Conservation (phyloP, 2,888 invertebrate species). For the Dysmachus trigonus region DNA sequence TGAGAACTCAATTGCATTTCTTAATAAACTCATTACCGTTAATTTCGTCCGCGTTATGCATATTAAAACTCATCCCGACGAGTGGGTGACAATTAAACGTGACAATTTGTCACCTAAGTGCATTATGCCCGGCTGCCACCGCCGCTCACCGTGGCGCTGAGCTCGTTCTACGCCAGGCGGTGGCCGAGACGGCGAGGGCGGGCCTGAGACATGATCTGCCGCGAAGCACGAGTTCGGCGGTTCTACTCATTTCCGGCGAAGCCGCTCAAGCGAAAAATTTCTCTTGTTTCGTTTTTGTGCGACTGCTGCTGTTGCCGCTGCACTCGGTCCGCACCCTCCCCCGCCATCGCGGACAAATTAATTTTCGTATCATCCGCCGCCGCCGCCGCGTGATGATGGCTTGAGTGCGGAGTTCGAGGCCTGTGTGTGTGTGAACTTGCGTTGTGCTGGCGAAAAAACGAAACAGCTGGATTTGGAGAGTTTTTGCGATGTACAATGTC, state of each 20-base stretch:
- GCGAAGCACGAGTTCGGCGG: background rate
- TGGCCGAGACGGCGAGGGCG: background rate
- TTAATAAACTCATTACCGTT: background rate
- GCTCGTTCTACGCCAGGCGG: background rate
- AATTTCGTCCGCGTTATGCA: background rate
- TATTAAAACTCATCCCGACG: background rate
- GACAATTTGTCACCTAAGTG: background rate
- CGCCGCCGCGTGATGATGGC: background rate
- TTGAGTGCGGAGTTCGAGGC: background rate
- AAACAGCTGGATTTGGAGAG: background rate
- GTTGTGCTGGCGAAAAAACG: background rate
- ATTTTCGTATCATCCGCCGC: background rate
- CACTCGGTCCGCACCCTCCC: background rate
- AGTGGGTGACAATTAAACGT: background rate
- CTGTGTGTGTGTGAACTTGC: background rate
- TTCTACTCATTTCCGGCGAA: constrained; percentile 10
- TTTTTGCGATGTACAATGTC: background rate
- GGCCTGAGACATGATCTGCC: background rate
- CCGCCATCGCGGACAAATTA: background rate
- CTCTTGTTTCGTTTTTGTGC: background rate
- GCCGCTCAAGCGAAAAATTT: constrained; percentile 10
- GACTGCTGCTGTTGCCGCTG: too few species aligned
- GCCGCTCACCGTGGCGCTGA: background rate
- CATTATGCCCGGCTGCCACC: background rate
- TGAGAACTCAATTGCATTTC: background rate